Percentiles rank a stretch among this genome's conserved stretches.
These are phyloP conservation scores for Megathymus violae DNA, from an alignment of 1,140 invertebrate species.

Conservation along the genomic window DNA sequence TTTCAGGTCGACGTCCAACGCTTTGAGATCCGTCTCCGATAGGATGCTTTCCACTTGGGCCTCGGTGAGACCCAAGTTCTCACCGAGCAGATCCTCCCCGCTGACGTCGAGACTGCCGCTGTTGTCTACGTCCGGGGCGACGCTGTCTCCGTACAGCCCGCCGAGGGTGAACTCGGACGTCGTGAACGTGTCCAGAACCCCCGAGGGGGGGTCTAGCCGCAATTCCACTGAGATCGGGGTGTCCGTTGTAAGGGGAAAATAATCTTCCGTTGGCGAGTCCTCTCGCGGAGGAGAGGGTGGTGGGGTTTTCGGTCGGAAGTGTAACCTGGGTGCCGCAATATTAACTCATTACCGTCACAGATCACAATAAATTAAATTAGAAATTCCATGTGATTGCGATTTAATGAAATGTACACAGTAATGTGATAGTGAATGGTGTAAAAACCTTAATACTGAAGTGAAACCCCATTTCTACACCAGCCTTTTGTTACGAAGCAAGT, in stretches of 20 bases:
- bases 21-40: slow-evolving; percentile 61
- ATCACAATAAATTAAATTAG: no score
- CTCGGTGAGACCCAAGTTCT: slow-evolving; percentile 67
- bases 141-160: slow-evolving; percentile 66
- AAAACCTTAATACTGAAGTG: no score
- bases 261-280: slow-evolving; percentile 59
- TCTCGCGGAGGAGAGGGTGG: slow-evolving; percentile 58
- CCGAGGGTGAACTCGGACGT: slow-evolving; percentile 79
- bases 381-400: no score
- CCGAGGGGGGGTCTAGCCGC: slow-evolving; percentile 65
- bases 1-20: slow-evolving; percentile 52
- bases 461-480: no score
- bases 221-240: slow-evolving; percentile 85
- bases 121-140: slow-evolving; percentile 52
- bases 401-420: no score
- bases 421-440: no score
- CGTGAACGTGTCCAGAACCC: slow-evolving; percentile 75
- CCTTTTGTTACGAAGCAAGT: no score
- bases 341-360: no score
- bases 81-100: slow-evolving; percentile 54
- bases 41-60: slow-evolving; percentile 67
- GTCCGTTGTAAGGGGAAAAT: slow-evolving; percentile 78
- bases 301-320: slow-evolving; percentile 90
- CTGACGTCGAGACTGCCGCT: slow-evolving; percentile 51
- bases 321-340: slow-evolving; percentile 84